Base-by-base conservation (phyloP, 2,888 invertebrate genomes). In the Hirtodrosophila alboralis region DNA sequence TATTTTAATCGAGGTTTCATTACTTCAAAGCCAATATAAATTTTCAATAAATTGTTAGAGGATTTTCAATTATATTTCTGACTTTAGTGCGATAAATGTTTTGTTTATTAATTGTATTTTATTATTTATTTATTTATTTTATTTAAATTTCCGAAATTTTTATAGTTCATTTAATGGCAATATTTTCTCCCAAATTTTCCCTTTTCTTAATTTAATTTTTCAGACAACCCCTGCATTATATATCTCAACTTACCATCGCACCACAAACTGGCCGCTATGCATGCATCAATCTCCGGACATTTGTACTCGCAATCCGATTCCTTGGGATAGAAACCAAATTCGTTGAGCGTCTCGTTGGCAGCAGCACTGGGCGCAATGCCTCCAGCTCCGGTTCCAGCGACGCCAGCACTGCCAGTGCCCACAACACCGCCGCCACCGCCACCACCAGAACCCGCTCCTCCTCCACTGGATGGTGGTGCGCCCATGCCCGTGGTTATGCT, bases 241-340 rank as follows among this genome's bases (percentile, higher is more conserved):
- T 16, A 38, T 47, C 44, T 68, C 87, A 87, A 90, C 87, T 92
- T 92, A 75, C 95, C 95, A 89, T 95, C 95, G 90, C 95, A 95
- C 94, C 95, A 95, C 77, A 96, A 91, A 81, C 92, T 93, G 56
- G 92, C 92, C 87, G 94, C 93, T 89, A 95, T 95, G 91, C 96
- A 96, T 36, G 95, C 95, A 87, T 94, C 94, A 83, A 96, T 91
- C 90, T 95, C 93, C 9, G 93, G 93, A 90, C 95, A 95, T 87
- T 92, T 93, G 86, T 92, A 92, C 73, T 91, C 91, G 87, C 93
- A 94, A 77, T 93, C 93, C 53, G 89, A 87, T 71, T 90, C 90
- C 74, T 87, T 90, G 72, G 91, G 90, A 88, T 91, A 91, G 43
- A 91, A 87, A 68, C 91, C 91, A 78, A 91, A 90, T 68, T 91